These are phyloP conservation scores for Cherax destructor DNA, from an alignment of 1,140 invertebrate species.

Conservation along the genomic window DNA sequence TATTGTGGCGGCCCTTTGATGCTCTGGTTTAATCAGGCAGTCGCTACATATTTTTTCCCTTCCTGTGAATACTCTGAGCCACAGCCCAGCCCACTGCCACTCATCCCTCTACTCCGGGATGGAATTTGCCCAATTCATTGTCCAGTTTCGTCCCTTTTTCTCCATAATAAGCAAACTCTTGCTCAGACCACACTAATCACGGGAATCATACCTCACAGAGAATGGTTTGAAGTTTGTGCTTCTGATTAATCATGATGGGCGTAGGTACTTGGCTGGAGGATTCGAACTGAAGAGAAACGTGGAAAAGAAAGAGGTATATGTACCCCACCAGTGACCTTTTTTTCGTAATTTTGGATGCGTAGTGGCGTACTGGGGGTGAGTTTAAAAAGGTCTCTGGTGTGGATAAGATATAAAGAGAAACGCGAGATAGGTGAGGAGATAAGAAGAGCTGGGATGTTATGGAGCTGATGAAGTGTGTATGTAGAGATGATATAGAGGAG, in stretches of 20 bases:
- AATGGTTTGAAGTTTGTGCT: background rate
- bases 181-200: background rate
- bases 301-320: background rate
- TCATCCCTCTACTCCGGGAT: background rate
- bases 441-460: conserved; percentile 6
- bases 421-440: background rate
- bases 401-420: background rate
- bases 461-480: background rate
- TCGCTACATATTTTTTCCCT: background rate
- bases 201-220: background rate
- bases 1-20: conserved; percentile 4
- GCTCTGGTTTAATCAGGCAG: background rate
- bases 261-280: background rate
- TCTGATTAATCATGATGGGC: background rate
- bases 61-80: background rate
- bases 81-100: background rate
- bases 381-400: background rate
- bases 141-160: background rate
- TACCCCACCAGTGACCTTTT: background rate
- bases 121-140: conserved; percentile 17
- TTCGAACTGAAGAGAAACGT: background rate
- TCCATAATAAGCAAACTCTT: background rate
- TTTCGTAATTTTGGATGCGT: background rate
- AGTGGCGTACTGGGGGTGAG: background rate
- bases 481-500: background rate